phyloP scores from a whole-genome alignment of 2,888 invertebrate genomes.

The Mimachlamys varia region DNA sequence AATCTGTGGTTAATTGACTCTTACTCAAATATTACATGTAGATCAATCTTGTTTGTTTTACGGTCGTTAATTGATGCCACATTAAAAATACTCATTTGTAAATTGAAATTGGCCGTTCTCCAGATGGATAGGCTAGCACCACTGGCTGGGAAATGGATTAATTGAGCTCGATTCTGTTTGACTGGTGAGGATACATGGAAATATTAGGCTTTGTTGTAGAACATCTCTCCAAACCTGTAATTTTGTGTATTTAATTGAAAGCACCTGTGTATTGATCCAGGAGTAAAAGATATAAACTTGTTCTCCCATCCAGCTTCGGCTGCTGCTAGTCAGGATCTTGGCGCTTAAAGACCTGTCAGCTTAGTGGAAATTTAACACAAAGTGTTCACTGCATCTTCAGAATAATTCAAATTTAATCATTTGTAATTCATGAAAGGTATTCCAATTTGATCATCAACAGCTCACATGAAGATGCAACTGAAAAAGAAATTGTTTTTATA shows the following conservation, averaged over 20 bases:
- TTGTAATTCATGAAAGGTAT: no score
- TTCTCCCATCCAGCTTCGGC: background rate
- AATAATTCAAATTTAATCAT: no score
- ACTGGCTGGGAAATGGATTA: background rate
- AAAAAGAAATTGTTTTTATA: no score
- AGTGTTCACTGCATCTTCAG: no score
- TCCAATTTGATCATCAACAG: no score
- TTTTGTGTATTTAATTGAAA: slow-evolving; percentile 2
- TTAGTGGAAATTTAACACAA: no score
- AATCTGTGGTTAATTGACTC: no score
- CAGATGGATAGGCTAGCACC: background rate
- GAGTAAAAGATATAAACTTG: background rate
- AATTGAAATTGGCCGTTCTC: background rate
- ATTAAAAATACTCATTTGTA: background rate
- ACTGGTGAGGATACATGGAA: background rate
- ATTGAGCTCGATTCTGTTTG: background rate
- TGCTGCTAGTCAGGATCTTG: background rate
- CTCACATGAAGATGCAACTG: no score
- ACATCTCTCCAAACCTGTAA: background rate
- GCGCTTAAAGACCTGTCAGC: no score
- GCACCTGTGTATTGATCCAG: background rate
- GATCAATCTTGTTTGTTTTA: no score
- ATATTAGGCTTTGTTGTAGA: background rate
- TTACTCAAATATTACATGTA: no score
- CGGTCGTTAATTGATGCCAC: background rate